A percentile compares a stretch with the other conserved stretches of the same genome.
phyloP scores from a whole-genome alignment of 2,888 invertebrate species.

The Tetranychus piercei region DNA sequence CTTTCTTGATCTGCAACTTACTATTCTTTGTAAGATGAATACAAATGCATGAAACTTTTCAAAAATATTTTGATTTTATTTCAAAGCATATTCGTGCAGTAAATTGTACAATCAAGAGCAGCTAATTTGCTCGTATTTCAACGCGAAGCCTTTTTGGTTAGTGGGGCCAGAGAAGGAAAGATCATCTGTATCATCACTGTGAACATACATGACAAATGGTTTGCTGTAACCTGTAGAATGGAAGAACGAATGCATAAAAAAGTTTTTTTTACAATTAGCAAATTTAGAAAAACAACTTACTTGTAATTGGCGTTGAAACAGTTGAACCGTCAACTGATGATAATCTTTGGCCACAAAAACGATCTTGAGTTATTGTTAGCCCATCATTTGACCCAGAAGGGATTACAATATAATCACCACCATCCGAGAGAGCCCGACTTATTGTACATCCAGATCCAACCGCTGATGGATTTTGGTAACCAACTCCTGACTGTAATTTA shows the following conservation, averaged over 20 bases:
- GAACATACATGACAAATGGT: slow-evolving; percentile 19
- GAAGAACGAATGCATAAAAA: background rate
- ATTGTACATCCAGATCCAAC: slow-evolving; percentile 12
- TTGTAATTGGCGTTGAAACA: slow-evolving; percentile 7
- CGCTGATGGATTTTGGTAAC: slow-evolving; percentile 7
- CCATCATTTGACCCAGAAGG: slow-evolving; percentile 17
- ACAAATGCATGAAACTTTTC: no score
- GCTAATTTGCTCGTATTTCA: slow-evolving; percentile 17
- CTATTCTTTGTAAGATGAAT: no score
- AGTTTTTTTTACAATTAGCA: background rate
- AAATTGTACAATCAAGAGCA: slow-evolving; percentile 8
- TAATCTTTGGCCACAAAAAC: slow-evolving; percentile 22
- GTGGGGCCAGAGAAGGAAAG: background rate
- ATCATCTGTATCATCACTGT: slow-evolving; percentile 15
- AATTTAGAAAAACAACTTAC: background rate
- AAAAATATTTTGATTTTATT: no score
- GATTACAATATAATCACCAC: slow-evolving; percentile 19
- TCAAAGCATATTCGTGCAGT: no score
- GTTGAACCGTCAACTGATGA: slow-evolving; percentile 18
- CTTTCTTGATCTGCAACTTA: no score
- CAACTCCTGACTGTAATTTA: slow-evolving; percentile 8
- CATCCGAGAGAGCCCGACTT: background rate
- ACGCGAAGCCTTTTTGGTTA: slow-evolving; percentile 21
- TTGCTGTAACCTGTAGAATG: slow-evolving; percentile 11
- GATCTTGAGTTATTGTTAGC: slow-evolving; percentile 5